Base-by-base conservation (phyloP, 64 coral and sea anemone genomes). In the Actinia tenebrosa region DNA sequence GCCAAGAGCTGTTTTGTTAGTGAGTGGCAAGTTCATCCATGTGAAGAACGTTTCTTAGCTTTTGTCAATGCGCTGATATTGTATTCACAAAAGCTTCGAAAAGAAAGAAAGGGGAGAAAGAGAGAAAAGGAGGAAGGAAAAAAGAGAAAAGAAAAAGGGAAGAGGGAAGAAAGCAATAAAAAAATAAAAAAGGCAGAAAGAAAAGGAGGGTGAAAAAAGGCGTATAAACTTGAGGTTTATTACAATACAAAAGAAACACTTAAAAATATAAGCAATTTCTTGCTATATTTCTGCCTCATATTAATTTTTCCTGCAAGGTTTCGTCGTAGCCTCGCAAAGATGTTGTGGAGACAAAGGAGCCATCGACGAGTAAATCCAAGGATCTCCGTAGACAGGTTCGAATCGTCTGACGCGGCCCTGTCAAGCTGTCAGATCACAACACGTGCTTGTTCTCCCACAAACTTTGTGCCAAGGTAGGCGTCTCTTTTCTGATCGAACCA, bases 401-500 rank as follows among this genome's bases (percentile, higher is more conserved):
- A 81, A 53, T 50, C 79, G 3, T 81, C 43, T 19, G 79, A 81
- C 26, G 69, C 69, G 14, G 79, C 19, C 2, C 45, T 81, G 4
- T 52, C 79, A 2, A 81, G 50, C 79, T 81, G 44, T 53, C 25
- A 75, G 7, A 10, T 81, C 18, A 81, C 79, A 50, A 45, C 44
- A 4, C 43, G 79, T 5, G 45, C 45, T 53, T 45, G 79, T 18
- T 81, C 79, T 52, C 79, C 79, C 2, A 81, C 30, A 42, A 80
- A 19, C 50, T 7, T 81, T 13, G 79, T 81, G 17, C 79, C 79
- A 81, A 81, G 79, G 79, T 81, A 81, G 7, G 47, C 47, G 30
- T 37, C 30, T 37, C 30, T 37, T 37, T 37, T 37, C 30, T 37
- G 30, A 37, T 37, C 30, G 0, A 37, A 37, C 30, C 30, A 37